Conservation (phyloP, 2,113 vertebrate species). For the Carassius gibelio region DNA sequence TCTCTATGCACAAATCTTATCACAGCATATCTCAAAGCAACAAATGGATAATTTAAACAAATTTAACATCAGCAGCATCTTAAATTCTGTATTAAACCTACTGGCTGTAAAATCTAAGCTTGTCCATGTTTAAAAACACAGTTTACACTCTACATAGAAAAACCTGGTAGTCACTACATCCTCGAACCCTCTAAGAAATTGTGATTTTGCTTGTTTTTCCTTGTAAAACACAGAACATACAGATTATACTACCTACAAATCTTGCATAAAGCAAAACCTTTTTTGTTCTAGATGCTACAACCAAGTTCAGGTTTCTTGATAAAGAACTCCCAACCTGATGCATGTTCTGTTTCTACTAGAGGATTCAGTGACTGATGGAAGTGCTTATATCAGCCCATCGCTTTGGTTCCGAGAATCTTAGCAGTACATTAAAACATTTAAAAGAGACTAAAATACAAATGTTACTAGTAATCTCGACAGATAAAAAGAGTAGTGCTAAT, state of each 20-base stretch:
- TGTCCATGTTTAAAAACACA: constrained; percentile 9
- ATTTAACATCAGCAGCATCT: neutral
- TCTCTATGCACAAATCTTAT: neutral
- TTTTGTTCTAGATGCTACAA: neutral
- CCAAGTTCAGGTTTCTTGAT: constrained; percentile 36
- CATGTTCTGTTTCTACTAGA: neutral
- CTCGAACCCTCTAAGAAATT: constrained; percentile 6
- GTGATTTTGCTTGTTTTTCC: neutral
- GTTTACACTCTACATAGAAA: neutral
- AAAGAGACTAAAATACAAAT: constrained; percentile 43
- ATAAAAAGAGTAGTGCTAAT: constrained; percentile 4
- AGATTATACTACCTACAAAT: neutral
- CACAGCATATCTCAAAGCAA: neutral
- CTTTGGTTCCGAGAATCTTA: constrained; percentile 32
- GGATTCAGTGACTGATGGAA: constrained; percentile 41
- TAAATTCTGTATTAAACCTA: constrained; percentile 3
- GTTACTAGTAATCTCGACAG: neutral
- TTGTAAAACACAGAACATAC: neutral
- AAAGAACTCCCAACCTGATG: constrained; percentile 45
- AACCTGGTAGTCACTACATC: neutral
- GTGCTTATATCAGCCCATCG: constrained; percentile 14
- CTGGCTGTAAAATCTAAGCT: constrained; percentile 9
- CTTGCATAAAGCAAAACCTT: neutral
- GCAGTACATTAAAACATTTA: constrained; percentile 41
- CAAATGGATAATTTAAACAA: neutral